Evolutionary conservation across 2,113 vertebrate genomes (phyloP).

Genomic region (Amazona vittata): DNA sequence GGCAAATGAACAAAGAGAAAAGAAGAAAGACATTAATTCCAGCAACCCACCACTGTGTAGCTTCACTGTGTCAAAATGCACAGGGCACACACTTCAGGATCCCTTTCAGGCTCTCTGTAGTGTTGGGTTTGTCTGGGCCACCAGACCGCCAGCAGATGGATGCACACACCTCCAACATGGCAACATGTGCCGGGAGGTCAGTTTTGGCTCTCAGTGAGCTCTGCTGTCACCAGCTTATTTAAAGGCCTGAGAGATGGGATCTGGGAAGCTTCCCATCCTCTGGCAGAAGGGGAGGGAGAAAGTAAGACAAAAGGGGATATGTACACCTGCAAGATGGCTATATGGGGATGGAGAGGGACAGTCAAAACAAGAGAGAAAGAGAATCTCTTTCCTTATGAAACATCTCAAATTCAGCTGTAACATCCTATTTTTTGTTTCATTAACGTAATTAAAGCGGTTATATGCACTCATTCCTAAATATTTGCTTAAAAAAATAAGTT

Average conservation of each 20-base stretch:
- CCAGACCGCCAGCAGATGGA: not conserved
- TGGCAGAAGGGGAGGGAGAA: not conserved
- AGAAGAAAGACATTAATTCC: not conserved
- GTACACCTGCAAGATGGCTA: not conserved
- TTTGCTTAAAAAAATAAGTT: not conserved
- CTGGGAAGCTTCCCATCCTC: not conserved
- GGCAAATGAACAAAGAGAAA: constrained; percentile 32
- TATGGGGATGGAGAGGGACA: not conserved
- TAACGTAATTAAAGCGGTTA: not conserved
- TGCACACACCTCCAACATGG: not conserved
- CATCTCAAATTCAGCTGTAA: not conserved
- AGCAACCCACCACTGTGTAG: not conserved
- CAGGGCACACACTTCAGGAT: not conserved
- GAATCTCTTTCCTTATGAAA: not conserved
- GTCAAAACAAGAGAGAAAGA: not conserved
- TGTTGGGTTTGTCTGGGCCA: not conserved
- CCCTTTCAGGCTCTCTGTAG: not conserved
- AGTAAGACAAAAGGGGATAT: not conserved
- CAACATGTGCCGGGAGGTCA: fast-evolving
- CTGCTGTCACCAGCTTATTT: not conserved
- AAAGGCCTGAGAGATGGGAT: not conserved
- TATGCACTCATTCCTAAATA: not conserved
- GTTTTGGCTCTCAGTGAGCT: not conserved
- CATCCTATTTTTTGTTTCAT: not conserved
- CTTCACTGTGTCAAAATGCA: not conserved